Percentiles rank a stretch among this genome's conserved stretches.
Conservation (phyloP, 2,888 invertebrate species). For the Sympetrum striolatum region DNA sequence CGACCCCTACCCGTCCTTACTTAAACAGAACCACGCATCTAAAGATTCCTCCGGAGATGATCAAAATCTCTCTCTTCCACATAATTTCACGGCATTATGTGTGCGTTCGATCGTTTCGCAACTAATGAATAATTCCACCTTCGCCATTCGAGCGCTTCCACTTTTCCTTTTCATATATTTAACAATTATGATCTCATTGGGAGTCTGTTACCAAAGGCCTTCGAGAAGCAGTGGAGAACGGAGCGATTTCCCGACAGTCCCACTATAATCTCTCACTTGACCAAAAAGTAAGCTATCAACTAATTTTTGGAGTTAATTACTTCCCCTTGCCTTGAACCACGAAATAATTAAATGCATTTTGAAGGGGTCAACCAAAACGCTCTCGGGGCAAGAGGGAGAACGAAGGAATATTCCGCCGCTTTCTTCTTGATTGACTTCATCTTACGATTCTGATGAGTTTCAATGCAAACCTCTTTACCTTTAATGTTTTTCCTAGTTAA, state of each 20-base stretch:
- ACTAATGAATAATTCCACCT: neutral
- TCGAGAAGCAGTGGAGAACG: neutral
- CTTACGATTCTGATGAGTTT: too few species aligned
- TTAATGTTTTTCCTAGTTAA: too few species aligned
- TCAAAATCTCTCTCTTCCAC: neutral
- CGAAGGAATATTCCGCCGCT: too few species aligned
- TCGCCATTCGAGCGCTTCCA: neutral
- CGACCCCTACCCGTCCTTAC: neutral
- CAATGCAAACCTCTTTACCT: too few species aligned
- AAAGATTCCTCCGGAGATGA: neutral
- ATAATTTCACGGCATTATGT: neutral
- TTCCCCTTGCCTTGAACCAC: neutral
- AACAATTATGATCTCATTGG: neutral
- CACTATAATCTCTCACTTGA: neutral
- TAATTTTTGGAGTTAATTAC: neutral
- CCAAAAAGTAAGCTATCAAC: too few species aligned
- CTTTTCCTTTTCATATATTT: neutral
- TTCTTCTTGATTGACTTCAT: too few species aligned
- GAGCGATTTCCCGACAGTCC: neutral
- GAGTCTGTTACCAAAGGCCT: neutral
- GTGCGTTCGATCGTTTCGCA: neutral
- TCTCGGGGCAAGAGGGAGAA: too few species aligned
- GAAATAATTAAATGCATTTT: too few species aligned
- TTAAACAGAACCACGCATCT: neutral
- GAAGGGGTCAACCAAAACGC: too few species aligned